Evolutionary conservation across 2,797 vertebrate genomes (phyloP).

Genomic region (Rhabdomys pumilio): DNA sequence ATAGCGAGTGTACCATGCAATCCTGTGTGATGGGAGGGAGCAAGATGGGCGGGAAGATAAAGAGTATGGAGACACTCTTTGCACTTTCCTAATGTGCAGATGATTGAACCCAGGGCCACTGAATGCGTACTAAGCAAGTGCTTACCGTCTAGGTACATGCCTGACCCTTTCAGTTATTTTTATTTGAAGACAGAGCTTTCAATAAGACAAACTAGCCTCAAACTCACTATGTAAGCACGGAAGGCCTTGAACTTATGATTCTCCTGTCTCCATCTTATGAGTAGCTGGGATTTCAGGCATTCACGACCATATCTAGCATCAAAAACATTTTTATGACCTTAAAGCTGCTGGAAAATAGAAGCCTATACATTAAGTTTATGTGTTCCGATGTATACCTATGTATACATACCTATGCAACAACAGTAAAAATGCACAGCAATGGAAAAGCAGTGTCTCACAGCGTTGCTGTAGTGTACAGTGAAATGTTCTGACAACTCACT

Average conservation of each 20-base stretch:
- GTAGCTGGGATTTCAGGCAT: neutral
- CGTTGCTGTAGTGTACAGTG: too few species aligned
- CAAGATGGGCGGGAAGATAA: neutral
- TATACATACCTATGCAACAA: neutral
- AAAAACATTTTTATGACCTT: neutral
- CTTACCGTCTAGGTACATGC: neutral
- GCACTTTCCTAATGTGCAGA: neutral
- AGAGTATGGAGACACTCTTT: neutral
- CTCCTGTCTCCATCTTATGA: neutral
- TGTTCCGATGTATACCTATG: neutral
- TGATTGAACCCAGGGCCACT: neutral
- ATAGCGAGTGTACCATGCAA: neutral
- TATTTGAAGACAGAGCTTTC: neutral
- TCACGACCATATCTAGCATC: neutral
- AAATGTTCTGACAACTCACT: neutral
- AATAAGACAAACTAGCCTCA: neutral
- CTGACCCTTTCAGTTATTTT: neutral
- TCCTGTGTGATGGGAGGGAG: neutral
- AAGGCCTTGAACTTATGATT: neutral
- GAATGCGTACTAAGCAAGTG: neutral
- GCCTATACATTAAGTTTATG: neutral
- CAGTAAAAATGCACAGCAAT: neutral
- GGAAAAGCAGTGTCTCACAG: neutral
- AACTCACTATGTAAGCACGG: neutral
- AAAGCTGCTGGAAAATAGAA: neutral